Evolutionary conservation across 2,888 invertebrate species (phyloP), one percentile per base, ranked within the genome.

Genomic region (Germaria angustata): DNA sequence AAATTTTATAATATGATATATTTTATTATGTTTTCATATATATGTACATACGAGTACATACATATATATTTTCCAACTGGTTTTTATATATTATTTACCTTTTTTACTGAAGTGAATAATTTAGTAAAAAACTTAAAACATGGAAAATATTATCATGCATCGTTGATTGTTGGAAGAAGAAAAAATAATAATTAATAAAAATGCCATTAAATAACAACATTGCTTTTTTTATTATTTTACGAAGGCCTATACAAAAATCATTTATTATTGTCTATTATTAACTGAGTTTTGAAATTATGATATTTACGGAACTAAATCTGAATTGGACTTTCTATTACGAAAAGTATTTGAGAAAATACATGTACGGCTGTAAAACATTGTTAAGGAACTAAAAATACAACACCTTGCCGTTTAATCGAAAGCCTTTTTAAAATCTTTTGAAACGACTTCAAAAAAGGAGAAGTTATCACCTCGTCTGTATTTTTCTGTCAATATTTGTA

Each of bases 141-240:
- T 73, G 39, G 66, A 79, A 73, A 77, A 73, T 59, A 66, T 63
- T 68, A 72, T 84, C 84, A 84, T 59, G 84, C 80, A 80, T 84
- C 73, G 73, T 34, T 75, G 78, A 55, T 72, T 55, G n/a, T 68
- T 72, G n/a, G n/a, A n/a, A n/a, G n/a, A n/a, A 66, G 39, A 17
- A 73, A 61, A 55, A 68, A 53, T 36, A 6, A n/a, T n/a, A 11
- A 17, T 22, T 39, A 36, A 66, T 13, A 22, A 49, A 36, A 46
- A 9, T 1, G 13, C n/a, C 5, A 53, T 24, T 41, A 22, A 49
- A 0, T 61, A 55, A 2, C 15, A 39, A 22, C 22, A 28, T 34
- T n/a, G 13, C 24, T 20, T 9, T 49, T 41, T 55, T 59, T 71
- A 36, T 46, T 55, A 57, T 44, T 34, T 57, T 34, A 57, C 15